Evolutionary conservation across 2,797 vertebrate species (phyloP), one percentile per base, ranked within the genome.

Genomic region (Myotis vivesi): DNA sequence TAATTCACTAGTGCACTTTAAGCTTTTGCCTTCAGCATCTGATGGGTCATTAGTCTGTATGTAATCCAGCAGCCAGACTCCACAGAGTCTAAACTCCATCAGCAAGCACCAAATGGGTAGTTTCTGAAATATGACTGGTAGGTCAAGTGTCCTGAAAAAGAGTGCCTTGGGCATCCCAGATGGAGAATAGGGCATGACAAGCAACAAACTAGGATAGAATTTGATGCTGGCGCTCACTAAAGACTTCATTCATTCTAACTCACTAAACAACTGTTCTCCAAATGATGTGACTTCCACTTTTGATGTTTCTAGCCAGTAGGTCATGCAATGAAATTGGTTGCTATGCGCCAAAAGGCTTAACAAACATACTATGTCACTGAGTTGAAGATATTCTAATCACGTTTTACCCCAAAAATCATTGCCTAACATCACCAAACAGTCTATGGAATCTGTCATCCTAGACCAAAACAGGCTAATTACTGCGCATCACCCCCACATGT

Each of bases 11-110:
- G 97, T 97, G 98, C 98, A 98, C 98, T 98, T 98, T 97, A 98
- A 98, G 98, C 98, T 96, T 98, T 98, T 98, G 98, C 98, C 98
- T 98, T 98, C 95, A 98, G 98, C 98, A 92, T 98, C 97, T 96
- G 98, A 98, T 98, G 98, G 98, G 98, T 98, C 98, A 98, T 98
- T 98, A 98, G 98, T 97, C 97, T 98, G 98, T 98, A 98, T 98
- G 98, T 98, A 98, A 98, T 98, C 98, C 98, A 98, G 95, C 96
- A 98, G 97, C 96, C 46, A 83, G 97, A 97, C 97, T 98, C 97
- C 97, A 98, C 95, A 53, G 97, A 98, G 98, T 98, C 98, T 98
- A 98, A 98, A 98, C 98, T 98, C 98, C 97, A 98, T 98, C 98
- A 98, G 98, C 95, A 96, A 98, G 97, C 92, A 97, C 97, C 97